Base-by-base conservation (phyloP, 2,888 invertebrate genomes). In the Crematogaster levior region DNA sequence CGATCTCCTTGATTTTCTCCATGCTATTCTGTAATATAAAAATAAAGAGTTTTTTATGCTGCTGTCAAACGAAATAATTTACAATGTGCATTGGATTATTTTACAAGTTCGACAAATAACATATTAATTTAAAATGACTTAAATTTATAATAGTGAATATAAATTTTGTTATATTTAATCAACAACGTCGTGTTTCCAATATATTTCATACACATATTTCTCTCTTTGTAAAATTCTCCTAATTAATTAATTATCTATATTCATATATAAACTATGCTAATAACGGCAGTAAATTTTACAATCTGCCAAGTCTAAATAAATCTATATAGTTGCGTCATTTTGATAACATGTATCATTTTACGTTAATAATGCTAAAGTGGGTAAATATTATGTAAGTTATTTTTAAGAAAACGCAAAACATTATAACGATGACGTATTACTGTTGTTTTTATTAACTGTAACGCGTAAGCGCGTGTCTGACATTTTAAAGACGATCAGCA, bases 401-500 rank as follows among this genome's bases (percentile, higher is more conserved):
- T 21, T 73, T 73, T 30, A 73, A 43, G 43, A 73, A 43, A 60
- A 1, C 30, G 10, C 24, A 53, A 24, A 18, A 34, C 1, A n/a
- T n/a, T 37, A 5, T 30, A 51, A 48, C 3, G 34, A 51, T 30
- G 43, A 58, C n/a, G 40, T 56, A 27, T 30, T 73, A 60, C 56
- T 40, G 40, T 72, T 58, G 27, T 72, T 27, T 72, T 72, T 58
- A 30, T 70, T 58, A 43, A 56, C 4, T 21, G 15, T 43, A n/a
- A n/a, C n/a, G 30, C 37, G 43, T 43, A 73, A 53, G 60, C 43
- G 27, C n/a, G 9, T 30, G 40, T 65, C 46, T 53, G 61, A 24
- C 51, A 68, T 46, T 79, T 27, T 56, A 84, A 56, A 61, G 10
- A 53, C n/a, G 60, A 66, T 61, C 68, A 80, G 40, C 80, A 48